Percentiles rank a stretch among this genome's conserved stretches.
Evolutionary conservation across 2,113 vertebrate genomes (phyloP).

Genomic region (Grus americana): DNA sequence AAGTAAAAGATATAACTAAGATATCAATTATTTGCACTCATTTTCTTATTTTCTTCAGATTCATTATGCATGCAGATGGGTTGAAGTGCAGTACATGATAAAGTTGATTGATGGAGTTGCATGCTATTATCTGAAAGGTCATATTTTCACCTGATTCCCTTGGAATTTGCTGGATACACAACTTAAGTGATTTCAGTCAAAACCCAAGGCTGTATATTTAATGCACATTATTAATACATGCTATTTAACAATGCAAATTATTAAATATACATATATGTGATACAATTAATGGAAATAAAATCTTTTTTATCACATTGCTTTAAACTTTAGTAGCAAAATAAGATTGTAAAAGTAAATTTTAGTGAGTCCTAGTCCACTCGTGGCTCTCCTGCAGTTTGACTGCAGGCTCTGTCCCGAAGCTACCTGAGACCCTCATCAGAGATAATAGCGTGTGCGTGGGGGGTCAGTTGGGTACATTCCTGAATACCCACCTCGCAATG

Average conservation of each 20-base stretch:
- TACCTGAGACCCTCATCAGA: background rate
- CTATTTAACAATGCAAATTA: background rate
- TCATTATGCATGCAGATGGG: slow-evolving; percentile 21
- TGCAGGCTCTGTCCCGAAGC: background rate
- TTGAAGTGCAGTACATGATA: slow-evolving; percentile 25
- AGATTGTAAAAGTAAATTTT: background rate
- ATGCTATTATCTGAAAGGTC: slow-evolving; percentile 58
- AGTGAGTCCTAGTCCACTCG: background rate
- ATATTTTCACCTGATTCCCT: slow-evolving; percentile 61
- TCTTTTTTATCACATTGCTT: background rate
- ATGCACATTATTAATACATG: background rate
- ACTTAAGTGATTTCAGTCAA: background rate
- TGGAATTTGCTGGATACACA: slow-evolving; percentile 57
- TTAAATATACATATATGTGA: background rate
- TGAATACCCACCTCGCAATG: background rate
- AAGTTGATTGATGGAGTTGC: slow-evolving; percentile 56
- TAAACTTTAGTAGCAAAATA: background rate
- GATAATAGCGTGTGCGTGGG: no score
- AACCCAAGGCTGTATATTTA: background rate
- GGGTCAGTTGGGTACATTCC: background rate
- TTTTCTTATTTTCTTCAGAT: slow-evolving; percentile 52
- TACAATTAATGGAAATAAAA: background rate
- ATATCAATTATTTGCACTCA: background rate
- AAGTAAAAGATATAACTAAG: background rate
- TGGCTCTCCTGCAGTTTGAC: background rate